These are phyloP conservation scores for Eptatretus burgeri DNA, from an alignment of 2,113 vertebrate genomes.

Conservation along the genomic window DNA sequence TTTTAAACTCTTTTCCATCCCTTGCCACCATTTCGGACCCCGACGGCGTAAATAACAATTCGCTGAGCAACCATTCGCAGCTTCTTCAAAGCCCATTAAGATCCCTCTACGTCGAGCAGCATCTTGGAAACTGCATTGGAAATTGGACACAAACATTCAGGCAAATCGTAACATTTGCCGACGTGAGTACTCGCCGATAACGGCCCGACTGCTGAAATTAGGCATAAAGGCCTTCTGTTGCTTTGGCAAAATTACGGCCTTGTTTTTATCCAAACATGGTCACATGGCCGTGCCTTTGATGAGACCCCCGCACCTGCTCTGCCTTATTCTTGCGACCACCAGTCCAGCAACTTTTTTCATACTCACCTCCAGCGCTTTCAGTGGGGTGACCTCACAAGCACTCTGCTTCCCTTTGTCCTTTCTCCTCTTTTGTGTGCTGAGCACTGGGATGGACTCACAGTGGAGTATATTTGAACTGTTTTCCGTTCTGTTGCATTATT, in stretches of 20 bases:
- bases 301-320: not conserved
- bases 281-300: conserved; percentile 5
- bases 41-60: no score
- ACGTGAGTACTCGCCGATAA: no score
- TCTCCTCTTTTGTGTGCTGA: not conserved
- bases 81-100: no score
- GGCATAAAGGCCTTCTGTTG: not conserved
- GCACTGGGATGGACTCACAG: conserved; percentile 6
- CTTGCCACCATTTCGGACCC: no score
- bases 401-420: not conserved
- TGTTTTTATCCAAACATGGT: conserved; percentile 6
- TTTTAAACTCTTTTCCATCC: no score
- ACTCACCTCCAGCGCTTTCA: not conserved
- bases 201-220: no score
- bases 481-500: conserved; percentile 6
- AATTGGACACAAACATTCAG: no score
- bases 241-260: conserved; percentile 3
- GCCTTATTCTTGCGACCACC: conserved; percentile 4
- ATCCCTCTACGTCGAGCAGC: no score
- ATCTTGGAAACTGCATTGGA: no score
- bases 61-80: no score
- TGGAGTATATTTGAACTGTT: conserved; percentile 5
- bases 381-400: not conserved
- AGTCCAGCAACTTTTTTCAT: not conserved
- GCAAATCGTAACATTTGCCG: no score